Base-by-base conservation (phyloP, 2,888 invertebrate species). In the Drosophila macrospina region DNA sequence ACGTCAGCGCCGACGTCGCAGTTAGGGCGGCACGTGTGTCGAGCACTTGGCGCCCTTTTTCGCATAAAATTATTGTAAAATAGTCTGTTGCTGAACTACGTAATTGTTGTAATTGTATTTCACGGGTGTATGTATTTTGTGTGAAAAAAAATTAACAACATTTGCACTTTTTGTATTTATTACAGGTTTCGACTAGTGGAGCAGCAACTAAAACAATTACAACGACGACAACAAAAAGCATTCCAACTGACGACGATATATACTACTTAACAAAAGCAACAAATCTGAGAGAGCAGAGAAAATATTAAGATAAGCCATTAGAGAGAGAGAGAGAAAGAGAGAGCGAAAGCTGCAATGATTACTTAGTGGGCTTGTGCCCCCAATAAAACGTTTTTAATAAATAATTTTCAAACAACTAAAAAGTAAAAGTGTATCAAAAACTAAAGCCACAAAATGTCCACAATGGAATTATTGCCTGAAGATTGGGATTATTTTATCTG, bases 1-100 rank as follows among this genome's bases (percentile, higher is more conserved):
- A 51, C 61, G 60, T 56, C 57, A 54, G 50, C 52, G 65, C 28
- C 71, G 48, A 37, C 71, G 64, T 37, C 39, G 56, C 37, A 60
- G 60, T 44, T 50, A 55, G 51, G 51, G 55, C 75, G 78, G 74
- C 86, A 86, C 88, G 86, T 88, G 88, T 86, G 76, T 54, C 61
- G 69, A 61, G 74, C 69, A 75, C 78, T 88, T 88, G 88, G 85
- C 85, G 88, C 85, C 86, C 84, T 88, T 88, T 83, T 83, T 76
- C 76, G 74, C 78, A 80, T 86, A 71, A 68, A 73, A 86, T 86
- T 78, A 84, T 69, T 64, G 41, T 60, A 67, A 52, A 67, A 52
- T 50, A 37, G 55, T 11, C 13, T 51, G 51, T 69, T 42, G 61
- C 51, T 57, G 11, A 36, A 28, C 47, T 24, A 15, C 48, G 39